Evolutionary conservation across 2,113 vertebrate genomes (phyloP), one percentile per base, ranked within the genome.

Genomic region (Vidua macroura): DNA sequence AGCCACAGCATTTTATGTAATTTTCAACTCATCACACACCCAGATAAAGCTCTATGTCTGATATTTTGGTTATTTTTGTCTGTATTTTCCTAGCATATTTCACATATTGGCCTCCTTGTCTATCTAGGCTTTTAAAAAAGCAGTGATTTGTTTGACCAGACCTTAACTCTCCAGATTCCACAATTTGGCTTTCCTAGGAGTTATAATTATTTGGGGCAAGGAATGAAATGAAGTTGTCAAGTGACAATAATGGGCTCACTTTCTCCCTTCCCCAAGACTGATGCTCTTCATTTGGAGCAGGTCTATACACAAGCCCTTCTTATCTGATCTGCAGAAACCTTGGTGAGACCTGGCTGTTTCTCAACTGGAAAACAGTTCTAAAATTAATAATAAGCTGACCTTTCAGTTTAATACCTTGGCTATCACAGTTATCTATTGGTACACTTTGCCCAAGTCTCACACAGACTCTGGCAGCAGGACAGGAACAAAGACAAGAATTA

Each of bases 301-400:
- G 49, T 90, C 93, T 82, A 24, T 53, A 77, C 44, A 64, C 30
- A 33, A 72, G 52, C 53, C 46, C 44, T 86, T 72, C 82, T 93
- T 89, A 95, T 82, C 89, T 68, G 77, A 96, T 91, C 82, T 82
- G 58, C 62, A 48, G 75, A 91, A 87, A 76, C 70, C 72, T 77
- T 27, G 18, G 59, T 35, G 37, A 92, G 69, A 74, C 80, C 79
- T 83, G 76, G 64, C 83, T 81, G 56, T 46, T 90, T 21, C 77
- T 93, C 68, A 73, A 24, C 53, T 81, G 52, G 72, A 93, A 92
- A 92, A 86, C 3, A 68, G 60, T 51, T 83, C 83, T 62, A 60
- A 88, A 93, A 90, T 94, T 83, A 94, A 86, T 82, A 90, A 70
- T 55, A 90, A 48, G 10, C 67, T 0, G 7, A 83, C 82, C 64